Evolutionary conservation across 2,113 vertebrate species (phyloP).

Genomic region (Telmatochromis sp.): DNA sequence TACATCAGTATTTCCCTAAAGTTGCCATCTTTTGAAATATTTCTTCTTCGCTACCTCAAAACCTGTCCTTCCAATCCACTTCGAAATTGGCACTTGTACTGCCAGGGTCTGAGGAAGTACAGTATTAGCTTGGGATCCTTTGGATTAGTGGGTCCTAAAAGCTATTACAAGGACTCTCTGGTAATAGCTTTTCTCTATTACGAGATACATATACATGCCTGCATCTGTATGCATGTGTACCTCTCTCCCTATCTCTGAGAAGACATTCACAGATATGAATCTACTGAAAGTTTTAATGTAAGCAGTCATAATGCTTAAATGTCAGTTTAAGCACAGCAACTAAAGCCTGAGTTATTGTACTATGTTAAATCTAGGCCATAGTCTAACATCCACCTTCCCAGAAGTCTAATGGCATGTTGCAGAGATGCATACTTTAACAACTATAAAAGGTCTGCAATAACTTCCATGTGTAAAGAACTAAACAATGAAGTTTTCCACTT

Average conservation of each 20-base stretch:
- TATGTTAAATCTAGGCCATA: background rate
- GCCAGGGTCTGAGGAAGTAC: background rate
- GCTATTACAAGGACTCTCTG: fast-evolving
- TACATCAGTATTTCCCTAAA: background rate
- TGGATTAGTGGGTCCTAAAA: background rate
- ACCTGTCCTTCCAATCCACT: background rate
- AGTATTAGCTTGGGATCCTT: background rate
- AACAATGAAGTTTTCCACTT: background rate
- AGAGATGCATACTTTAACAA: background rate
- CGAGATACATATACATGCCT: fast-evolving
- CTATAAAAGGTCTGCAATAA: background rate
- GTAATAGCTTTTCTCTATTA: background rate
- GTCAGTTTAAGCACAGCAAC: background rate
- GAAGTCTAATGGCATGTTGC: background rate
- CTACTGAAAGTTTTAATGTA: background rate
- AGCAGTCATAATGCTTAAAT: background rate
- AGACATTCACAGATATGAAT: background rate
- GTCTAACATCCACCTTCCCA: background rate
- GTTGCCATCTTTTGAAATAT: background rate
- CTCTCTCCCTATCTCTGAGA: background rate
- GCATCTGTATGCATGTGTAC: background rate
- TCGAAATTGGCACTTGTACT: background rate
- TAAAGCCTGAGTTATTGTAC: background rate
- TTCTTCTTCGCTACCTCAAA: background rate
- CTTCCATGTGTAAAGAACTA: background rate